Evolutionary conservation across 1,140 invertebrate genomes (phyloP).

Genomic region (Eurosta solidaginis): DNA sequence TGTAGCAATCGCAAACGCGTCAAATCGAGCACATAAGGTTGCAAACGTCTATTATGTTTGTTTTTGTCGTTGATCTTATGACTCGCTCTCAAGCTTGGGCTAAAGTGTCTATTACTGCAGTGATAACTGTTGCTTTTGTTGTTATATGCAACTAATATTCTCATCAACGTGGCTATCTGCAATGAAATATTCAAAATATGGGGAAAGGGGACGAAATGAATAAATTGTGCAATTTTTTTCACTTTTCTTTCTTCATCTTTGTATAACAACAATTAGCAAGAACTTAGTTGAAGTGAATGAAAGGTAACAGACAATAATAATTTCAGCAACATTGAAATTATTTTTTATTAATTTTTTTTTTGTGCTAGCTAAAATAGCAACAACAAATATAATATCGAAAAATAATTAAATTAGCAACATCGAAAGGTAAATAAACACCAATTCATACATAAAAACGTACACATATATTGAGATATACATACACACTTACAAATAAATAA

Average conservation of each 20-base stretch:
- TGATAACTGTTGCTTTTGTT: neutral
- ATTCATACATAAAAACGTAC: neutral
- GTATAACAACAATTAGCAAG: neutral
- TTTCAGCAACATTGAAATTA: constrained; percentile 34
- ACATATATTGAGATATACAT: neutral
- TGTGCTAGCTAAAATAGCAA: neutral
- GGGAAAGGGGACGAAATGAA: constrained; percentile 29
- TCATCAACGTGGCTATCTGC: constrained; percentile 7
- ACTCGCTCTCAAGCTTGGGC: neutral
- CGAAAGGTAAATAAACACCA: constrained; percentile 14
- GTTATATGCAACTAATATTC: neutral
- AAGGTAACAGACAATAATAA: constrained; percentile 33
- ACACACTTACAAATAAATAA: neutral
- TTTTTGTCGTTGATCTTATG: neutral
- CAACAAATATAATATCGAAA: constrained; percentile 25
- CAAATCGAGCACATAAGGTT: neutral
- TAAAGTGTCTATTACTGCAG: neutral
- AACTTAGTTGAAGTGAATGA: constrained; percentile 31
- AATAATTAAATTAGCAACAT: constrained; percentile 3
- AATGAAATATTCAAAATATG: constrained; percentile 31
- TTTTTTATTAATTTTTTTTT: neutral
- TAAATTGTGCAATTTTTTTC: neutral
- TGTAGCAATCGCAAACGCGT: neutral
- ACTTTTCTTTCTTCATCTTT: neutral
- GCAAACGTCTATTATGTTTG: neutral